phyloP scores from a whole-genome alignment of 2,888 invertebrate genomes.

The Penaeus monodon region DNA sequence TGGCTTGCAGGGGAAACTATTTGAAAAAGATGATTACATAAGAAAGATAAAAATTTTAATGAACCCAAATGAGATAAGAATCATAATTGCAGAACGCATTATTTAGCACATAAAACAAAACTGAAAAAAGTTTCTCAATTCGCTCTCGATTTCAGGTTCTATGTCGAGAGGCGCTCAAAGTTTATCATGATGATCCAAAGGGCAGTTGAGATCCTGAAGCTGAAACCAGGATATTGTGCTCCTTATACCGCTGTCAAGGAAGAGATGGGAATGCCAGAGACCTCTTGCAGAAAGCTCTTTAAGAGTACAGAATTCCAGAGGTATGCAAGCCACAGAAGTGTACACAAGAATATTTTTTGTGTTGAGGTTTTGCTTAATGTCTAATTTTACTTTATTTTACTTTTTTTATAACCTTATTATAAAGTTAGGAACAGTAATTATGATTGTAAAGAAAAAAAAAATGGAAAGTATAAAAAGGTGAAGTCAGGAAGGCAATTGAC shows the following conservation, averaged over 20 bases:
- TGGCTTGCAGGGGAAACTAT: too few relatives aligned
- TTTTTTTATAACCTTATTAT: too few relatives aligned
- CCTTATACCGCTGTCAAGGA: conserved; percentile 73
- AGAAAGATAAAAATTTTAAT: too few relatives aligned
- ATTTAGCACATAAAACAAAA: too few relatives aligned
- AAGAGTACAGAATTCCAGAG: conserved; percentile 73
- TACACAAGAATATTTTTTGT: background rate
- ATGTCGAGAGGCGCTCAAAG: conserved; percentile 74
- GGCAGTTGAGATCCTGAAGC: conserved; percentile 74
- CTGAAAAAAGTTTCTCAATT: background rate
- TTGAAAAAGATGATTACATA: background rate
- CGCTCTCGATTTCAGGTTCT: conserved; percentile 72
- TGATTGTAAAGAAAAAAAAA: too few relatives aligned
- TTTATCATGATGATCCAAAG: conserved; percentile 73
- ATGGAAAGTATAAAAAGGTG: too few relatives aligned
- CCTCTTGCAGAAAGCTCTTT: conserved; percentile 73
- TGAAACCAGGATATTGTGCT: conserved; percentile 73
- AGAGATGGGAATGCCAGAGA: conserved; percentile 71
- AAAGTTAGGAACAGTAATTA: too few relatives aligned
- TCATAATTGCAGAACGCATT: too few relatives aligned
- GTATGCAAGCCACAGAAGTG: conserved; percentile 73
- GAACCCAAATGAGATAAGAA: too few relatives aligned
- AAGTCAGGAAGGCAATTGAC: too few relatives aligned
- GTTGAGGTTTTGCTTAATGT: background rate
- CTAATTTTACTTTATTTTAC: too few relatives aligned